A percentile compares a stretch with the other conserved stretches of the same genome.
phyloP scores from a whole-genome alignment of 2,888 invertebrate species.

The Papilio elwesi region DNA sequence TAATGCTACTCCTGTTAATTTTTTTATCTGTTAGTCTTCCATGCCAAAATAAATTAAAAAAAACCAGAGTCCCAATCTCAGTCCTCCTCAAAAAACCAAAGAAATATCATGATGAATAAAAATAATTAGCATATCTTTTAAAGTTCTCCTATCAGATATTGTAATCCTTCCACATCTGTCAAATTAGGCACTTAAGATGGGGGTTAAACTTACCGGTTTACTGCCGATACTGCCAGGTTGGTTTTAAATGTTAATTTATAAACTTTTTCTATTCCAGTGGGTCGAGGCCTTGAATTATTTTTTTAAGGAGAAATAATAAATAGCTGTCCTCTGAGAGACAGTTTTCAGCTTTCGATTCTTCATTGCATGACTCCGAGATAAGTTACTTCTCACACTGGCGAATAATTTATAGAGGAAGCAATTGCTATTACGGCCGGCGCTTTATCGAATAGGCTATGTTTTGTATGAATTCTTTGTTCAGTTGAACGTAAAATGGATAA shows the following conservation, averaged over 20 bases:
- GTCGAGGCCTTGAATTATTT: too few relatives aligned
- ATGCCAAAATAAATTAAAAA: too few relatives aligned
- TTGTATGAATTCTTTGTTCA: slow-evolving; percentile 39
- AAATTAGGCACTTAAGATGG: background rate
- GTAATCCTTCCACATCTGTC: background rate
- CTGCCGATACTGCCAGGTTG: too few relatives aligned
- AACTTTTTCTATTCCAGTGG: too few relatives aligned
- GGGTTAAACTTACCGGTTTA: too few relatives aligned
- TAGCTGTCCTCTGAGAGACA: slow-evolving; percentile 30
- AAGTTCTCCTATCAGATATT: background rate
- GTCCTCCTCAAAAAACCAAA: background rate
- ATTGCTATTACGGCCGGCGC: slow-evolving; percentile 53
- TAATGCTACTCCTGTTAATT: too few relatives aligned
- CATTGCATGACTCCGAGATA: slow-evolving; percentile 27
- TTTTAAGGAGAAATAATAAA: background rate
- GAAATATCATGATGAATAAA: background rate
- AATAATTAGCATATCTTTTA: background rate
- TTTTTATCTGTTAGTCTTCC: too few relatives aligned
- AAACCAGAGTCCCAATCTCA: too few relatives aligned
- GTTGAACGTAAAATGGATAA: background rate
- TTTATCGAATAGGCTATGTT: slow-evolving; percentile 45
- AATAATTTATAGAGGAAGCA: slow-evolving; percentile 68
- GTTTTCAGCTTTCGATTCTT: slow-evolving; percentile 36
- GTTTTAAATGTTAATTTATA: too few relatives aligned
- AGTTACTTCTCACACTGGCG: slow-evolving; percentile 36